Conservation (phyloP, 2,888 invertebrate genomes). For the Kryphioiulus occultus region DNA sequence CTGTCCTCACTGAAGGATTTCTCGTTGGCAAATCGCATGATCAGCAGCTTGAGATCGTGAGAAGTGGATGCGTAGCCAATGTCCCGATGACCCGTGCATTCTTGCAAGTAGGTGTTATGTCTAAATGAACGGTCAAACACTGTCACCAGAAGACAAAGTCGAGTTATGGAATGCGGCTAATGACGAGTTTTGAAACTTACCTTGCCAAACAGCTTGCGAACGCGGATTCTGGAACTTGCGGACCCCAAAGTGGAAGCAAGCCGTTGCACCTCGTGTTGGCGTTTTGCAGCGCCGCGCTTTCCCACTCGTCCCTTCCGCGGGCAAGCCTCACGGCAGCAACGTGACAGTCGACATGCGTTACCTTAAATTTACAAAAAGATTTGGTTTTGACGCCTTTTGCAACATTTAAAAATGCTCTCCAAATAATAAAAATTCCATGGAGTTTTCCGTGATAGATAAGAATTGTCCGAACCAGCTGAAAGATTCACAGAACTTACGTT, state of each 20-base stretch:
- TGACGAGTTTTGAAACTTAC: too few species aligned
- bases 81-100: slow-evolving; percentile 64
- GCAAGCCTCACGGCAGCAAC: slow-evolving; percentile 89
- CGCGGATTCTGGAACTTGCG: slow-evolving; percentile 88
- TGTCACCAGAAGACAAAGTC: too few species aligned
- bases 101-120: slow-evolving; percentile 67
- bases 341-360: slow-evolving; percentile 92
- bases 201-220: slow-evolving; percentile 93
- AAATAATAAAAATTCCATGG: neutral
- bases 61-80: slow-evolving; percentile 71
- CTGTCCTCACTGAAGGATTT: slow-evolving; percentile 97
- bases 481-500: slow-evolving; percentile 77
- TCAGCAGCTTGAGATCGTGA: slow-evolving; percentile 89
- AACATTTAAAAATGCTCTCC: neutral
- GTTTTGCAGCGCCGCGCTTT: slow-evolving; percentile 96
- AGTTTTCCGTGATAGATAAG: too few species aligned
- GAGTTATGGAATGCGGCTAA: too few species aligned
- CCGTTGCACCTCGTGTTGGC: slow-evolving; percentile 98
- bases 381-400: neutral
- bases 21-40: slow-evolving; percentile 89
- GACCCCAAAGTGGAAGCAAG: slow-evolving; percentile 94
- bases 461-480: too few species aligned
- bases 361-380: neutral
- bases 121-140: slow-evolving; percentile 60
- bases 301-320: slow-evolving; percentile 91